Percentiles rank a stretch among this genome's conserved stretches.
phyloP scores from a whole-genome alignment of 2,888 invertebrate species.

The Trichopria drosophilae region DNA sequence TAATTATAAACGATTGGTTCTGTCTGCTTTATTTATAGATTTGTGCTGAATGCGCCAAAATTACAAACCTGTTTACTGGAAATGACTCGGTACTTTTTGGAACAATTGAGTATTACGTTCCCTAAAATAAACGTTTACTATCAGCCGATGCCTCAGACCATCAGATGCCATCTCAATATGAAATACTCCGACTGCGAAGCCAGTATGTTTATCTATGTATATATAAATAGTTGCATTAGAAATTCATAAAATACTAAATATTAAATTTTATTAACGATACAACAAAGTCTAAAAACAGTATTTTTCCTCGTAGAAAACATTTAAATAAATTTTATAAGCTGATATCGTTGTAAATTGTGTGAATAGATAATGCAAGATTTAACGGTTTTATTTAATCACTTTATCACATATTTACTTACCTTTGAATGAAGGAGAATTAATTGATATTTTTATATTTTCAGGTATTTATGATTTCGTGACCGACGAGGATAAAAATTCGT shows the following conservation, averaged over 20 bases:
- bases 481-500: too few relatives aligned
- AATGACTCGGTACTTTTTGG: constrained; percentile 65
- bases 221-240: background rate
- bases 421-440: constrained; percentile 56
- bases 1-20: too few relatives aligned
- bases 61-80: constrained; percentile 68
- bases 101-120: constrained; percentile 62
- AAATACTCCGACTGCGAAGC: constrained; percentile 67
- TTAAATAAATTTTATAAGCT: too few relatives aligned
- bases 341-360: too few relatives aligned
- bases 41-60: constrained; percentile 71
- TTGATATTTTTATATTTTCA: constrained; percentile 52
- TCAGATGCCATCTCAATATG: constrained; percentile 67
- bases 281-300: too few relatives aligned
- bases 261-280: constrained; percentile 19
- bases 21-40: constrained; percentile 59
- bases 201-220: constrained; percentile 53
- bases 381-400: constrained; percentile 13
- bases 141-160: constrained; percentile 47
- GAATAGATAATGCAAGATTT: constrained; percentile 25
- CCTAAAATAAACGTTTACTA: constrained; percentile 59
- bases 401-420: constrained; percentile 44
- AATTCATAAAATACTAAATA: background rate
- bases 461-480: too few relatives aligned
- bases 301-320: too few relatives aligned